These are phyloP conservation scores for Lycopodina hypogea DNA, from an alignment of 37 sponge, comb jelly and placozoan species.

Conservation along the genomic window DNA sequence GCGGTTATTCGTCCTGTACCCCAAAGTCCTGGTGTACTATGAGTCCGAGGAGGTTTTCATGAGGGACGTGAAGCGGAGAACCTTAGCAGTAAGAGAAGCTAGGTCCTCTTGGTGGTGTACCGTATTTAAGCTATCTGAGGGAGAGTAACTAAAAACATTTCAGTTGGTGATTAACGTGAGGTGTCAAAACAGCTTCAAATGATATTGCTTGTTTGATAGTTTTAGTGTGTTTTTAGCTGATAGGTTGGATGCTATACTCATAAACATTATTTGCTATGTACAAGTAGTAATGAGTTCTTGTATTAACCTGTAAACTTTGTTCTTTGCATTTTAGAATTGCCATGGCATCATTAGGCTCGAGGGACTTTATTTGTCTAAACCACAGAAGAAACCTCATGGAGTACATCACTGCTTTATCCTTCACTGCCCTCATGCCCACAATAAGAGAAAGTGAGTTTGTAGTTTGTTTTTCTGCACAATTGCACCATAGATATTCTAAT, in stretches of 20 bases:
- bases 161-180: too few relatives aligned
- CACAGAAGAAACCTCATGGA: slow-evolving; percentile 62
- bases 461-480: too few relatives aligned
- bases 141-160: too few relatives aligned
- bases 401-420: slow-evolving; percentile 61
- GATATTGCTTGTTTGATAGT: background rate
- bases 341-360: slow-evolving; percentile 31
- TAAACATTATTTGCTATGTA: too few relatives aligned
- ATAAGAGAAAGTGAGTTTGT: slow-evolving; percentile 62
- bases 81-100: slow-evolving; percentile 51
- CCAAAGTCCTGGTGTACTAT: slow-evolving; percentile 69
- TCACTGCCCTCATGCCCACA: slow-evolving; percentile 49
- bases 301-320: too few relatives aligned
- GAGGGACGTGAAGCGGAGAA: slow-evolving; percentile 11
- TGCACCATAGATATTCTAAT: too few relatives aligned
- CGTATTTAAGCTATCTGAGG: too few relatives aligned
- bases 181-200: too few relatives aligned
- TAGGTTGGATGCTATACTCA: background rate
- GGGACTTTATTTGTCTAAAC: slow-evolving; percentile 63
- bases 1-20: slow-evolving; percentile 73
- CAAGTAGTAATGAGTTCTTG: too few relatives aligned
- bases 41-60: slow-evolving; percentile 39
- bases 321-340: too few relatives aligned
- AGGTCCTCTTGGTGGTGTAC: too few relatives aligned
- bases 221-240: background rate